Base-by-base conservation (phyloP, 2,113 vertebrate genomes). In the Ia io region DNA sequence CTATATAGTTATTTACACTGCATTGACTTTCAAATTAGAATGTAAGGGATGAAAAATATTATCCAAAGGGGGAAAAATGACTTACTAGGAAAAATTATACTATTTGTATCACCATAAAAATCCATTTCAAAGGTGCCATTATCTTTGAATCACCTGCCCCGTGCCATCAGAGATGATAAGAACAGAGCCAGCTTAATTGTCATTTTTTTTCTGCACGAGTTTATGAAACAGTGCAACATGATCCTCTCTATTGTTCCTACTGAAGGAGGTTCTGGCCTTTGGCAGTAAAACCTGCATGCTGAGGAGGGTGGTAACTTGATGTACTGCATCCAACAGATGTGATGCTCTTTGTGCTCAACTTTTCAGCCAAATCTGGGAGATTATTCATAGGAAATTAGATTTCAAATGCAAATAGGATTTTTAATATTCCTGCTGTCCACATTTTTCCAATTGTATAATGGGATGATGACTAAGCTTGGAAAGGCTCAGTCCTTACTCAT, bases 381-480 rank as follows among this genome's bases (percentile, higher is more conserved):
- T 94, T 88, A 94, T 93, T 97, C 85, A 56, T 73, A 93, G 96
- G 88, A 96, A 97, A 97, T 96, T 95, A 88, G 95, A 95, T 84
- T 93, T 78, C 79, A 88, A 93, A 94, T 95, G 92, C 63, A 96
- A 95, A 96, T 93, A 95, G 92, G 82, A 83, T 88, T 95, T 97
- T 97, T 95, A 94, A 96, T 95, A 97, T 89, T 97, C 94, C 88
- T 93, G 77, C 93, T 97, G 88, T 93, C 92, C 93, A 95, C 88
- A 91, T 56, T 96, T 97, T 95, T 92, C 65, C 90, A 96, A 0
- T 93, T 93, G 56, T 82, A 51, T 88, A 95, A 86, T 76, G 32
- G 84, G 56, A 67, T 96, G 84, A 85, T 91, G 79, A 88, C 35
- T 91, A 70, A 83, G 73, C 82, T 90, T 87, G 77, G 73, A 40